Evolutionary conservation across 92 coral and sea anemone genomes (phyloP), one percentile per base, ranked within the genome.

Genomic region (Actinostola sp.): DNA sequence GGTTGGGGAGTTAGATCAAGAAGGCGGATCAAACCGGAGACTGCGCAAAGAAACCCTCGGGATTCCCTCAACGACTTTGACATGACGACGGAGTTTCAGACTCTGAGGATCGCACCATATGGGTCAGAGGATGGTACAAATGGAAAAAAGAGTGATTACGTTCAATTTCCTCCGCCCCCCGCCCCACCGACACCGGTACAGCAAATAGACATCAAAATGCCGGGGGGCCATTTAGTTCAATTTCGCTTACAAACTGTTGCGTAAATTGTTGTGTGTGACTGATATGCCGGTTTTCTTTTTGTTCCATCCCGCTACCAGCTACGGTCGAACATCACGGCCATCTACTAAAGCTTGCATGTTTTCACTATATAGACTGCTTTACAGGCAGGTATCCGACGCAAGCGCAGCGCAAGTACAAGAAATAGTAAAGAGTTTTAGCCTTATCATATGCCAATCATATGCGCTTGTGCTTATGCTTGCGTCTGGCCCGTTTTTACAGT

Each of bases 171-270:
- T 49, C 73, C 81, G n/a, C 86, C 91, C 23, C 80, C 89, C n/a
- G 89, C 96, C 64, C 89, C 92, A 16, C 89, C 96, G 57, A 89
- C 96, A 60, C 96, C 96, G 16, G 72, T 89, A 57, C 92, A 83
- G 74, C 92, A 89, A 75, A 86, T 86, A 39, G 84, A 86, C 76
- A 82, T 89, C 42, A 86, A 80, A 61, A 79, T 86, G 36, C 96
- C 96, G 25, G 83, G 86, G 44, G 91, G 92, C 25, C 19, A 58
- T 57, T 59, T 86, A 35, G 82, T 89, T 24, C 71, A 79, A 72
- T 82, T 52, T 50, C 69, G 86, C 8, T 42, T 89, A 64, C 81
- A 75, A 35, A 49, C 81, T 17, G 81, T 49, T 32, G 63, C 64
- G 45, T 75, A 61, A 61, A 27, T 19, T 8, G 16, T 16, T 16